Evolutionary conservation across 2,888 invertebrate species (phyloP).

Genomic region (Drosophila suboccidentalis): DNA sequence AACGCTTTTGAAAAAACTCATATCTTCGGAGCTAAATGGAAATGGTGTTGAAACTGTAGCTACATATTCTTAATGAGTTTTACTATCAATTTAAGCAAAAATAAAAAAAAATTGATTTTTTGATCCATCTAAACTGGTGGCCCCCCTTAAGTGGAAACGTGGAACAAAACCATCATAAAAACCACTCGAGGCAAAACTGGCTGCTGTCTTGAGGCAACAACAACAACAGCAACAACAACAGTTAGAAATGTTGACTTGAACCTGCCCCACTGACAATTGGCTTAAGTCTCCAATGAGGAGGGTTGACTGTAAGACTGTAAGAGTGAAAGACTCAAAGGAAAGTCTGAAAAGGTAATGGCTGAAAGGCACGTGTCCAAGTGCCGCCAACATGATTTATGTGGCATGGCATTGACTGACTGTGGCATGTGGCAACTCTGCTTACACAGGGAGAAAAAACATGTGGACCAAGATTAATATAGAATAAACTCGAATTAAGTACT

Average conservation of each 20-base stretch:
- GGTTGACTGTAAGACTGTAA: neutral
- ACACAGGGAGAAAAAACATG: too few relatives aligned
- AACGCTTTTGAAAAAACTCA: too few relatives aligned
- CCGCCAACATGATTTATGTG: slow-evolving; percentile 72
- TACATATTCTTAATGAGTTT: too few relatives aligned
- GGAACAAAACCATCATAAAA: slow-evolving; percentile 63
- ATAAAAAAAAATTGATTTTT: too few relatives aligned
- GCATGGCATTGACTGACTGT: slow-evolving; percentile 69
- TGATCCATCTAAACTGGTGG: too few relatives aligned
- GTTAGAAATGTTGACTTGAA: slow-evolving; percentile 62
- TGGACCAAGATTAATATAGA: too few relatives aligned
- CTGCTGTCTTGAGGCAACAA: slow-evolving; percentile 7
- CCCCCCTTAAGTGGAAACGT: slow-evolving; percentile 15
- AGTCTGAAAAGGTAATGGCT: slow-evolving; percentile 57
- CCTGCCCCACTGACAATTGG: slow-evolving; percentile 81
- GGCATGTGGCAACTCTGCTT: slow-evolving; percentile 56
- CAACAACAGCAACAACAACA: slow-evolving; percentile 8
- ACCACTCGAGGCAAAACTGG: slow-evolving; percentile 33
- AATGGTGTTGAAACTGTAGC: too few relatives aligned
- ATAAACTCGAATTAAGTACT: too few relatives aligned
- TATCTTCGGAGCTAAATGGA: too few relatives aligned
- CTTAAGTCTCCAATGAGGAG: slow-evolving; percentile 53
- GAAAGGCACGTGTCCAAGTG: slow-evolving; percentile 77
- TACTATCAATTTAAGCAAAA: too few relatives aligned
- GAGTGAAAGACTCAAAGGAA: neutral